These are phyloP conservation scores for Drosophila nr. medialis DNA, from an alignment of 2,888 invertebrate genomes.

Conservation along the genomic window DNA sequence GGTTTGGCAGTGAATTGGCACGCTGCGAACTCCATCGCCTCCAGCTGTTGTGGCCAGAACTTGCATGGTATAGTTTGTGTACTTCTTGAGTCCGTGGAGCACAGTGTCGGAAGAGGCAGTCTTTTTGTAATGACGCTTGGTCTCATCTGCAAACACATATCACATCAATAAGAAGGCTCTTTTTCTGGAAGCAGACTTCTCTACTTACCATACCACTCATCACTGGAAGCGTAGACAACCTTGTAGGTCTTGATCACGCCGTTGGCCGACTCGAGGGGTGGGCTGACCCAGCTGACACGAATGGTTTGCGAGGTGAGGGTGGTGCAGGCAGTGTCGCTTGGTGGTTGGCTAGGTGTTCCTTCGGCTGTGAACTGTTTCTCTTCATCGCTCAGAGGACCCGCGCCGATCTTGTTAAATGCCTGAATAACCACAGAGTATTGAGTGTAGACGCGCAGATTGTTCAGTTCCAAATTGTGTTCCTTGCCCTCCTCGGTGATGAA, in stretches of 20 bases:
- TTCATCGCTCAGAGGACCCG: slow-evolving; percentile 95
- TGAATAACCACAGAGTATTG: slow-evolving; percentile 98
- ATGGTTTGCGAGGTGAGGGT: slow-evolving; percentile 97
- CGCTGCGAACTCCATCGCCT: slow-evolving; percentile 94
- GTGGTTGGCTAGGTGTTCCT: slow-evolving; percentile 96
- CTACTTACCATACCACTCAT: slow-evolving; percentile 95
- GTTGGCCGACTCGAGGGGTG: slow-evolving; percentile 95
- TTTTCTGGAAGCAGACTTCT: rapidly evolving
- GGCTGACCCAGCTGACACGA: slow-evolving; percentile 97
- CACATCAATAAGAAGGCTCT: background rate
- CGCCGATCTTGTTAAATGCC: slow-evolving; percentile 97
- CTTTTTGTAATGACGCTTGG: slow-evolving; percentile 95
- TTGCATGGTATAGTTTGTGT: slow-evolving; percentile 98
- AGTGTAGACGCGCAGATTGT: slow-evolving; percentile 94
- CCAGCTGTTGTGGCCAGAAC: slow-evolving; percentile 97
- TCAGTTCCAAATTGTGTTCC: slow-evolving; percentile 93
- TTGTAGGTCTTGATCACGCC: slow-evolving; percentile 98
- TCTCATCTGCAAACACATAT: slow-evolving; percentile 88
- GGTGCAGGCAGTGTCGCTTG: slow-evolving; percentile 96
- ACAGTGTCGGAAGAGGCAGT: slow-evolving; percentile 97
- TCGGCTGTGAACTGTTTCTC: slow-evolving; percentile 96
- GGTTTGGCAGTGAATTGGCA: slow-evolving; percentile 94
- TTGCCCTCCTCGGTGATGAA: slow-evolving; percentile 96
- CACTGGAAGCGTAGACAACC: slow-evolving; percentile 95
- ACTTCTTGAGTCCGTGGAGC: slow-evolving; percentile 96